Percentiles rank a stretch among this genome's conserved stretches.
phyloP scores from a whole-genome alignment of 2,797 vertebrate genomes.

The Poeciliopsis presidionis region DNA sequence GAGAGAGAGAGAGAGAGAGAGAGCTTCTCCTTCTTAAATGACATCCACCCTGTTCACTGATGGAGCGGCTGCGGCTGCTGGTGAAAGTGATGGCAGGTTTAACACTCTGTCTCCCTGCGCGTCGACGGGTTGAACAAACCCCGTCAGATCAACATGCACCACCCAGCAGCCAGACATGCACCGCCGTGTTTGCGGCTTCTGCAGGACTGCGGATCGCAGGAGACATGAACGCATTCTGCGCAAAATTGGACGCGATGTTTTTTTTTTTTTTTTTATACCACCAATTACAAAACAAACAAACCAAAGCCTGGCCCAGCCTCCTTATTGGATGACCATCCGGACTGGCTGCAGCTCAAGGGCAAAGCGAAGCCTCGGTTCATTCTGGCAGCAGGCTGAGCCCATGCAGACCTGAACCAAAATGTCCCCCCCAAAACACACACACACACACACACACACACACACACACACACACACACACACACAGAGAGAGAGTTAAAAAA shows the following conservation, averaged over 20 bases:
- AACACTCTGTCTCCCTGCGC: not conserved
- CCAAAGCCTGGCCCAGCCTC: not conserved
- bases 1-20: no score
- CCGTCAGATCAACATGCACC: not conserved
- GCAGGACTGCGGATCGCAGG: not conserved
- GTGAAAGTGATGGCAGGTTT: not conserved
- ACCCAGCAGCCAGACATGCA: not conserved
- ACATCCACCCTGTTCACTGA: not conserved
- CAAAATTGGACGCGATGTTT: not conserved
- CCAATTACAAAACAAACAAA: not conserved
- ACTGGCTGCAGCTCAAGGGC: constrained; percentile 63
- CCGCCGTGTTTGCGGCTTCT: not conserved
- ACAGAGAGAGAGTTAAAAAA: not conserved
- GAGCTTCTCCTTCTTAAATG: not conserved
- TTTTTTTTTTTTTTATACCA: not conserved
- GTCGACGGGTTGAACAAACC: not conserved
- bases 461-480: not conserved
- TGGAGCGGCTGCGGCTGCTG: not conserved
- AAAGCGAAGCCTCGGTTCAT: constrained; percentile 33
- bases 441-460: not conserved
- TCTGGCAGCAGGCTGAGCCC: not conserved
- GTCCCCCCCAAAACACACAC: not conserved
- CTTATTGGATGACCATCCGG: not conserved
- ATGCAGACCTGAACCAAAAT: constrained; percentile 1
- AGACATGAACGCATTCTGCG: not conserved